Conservation (phyloP, 1,140 invertebrate species). For the Cephus cinctus region DNA sequence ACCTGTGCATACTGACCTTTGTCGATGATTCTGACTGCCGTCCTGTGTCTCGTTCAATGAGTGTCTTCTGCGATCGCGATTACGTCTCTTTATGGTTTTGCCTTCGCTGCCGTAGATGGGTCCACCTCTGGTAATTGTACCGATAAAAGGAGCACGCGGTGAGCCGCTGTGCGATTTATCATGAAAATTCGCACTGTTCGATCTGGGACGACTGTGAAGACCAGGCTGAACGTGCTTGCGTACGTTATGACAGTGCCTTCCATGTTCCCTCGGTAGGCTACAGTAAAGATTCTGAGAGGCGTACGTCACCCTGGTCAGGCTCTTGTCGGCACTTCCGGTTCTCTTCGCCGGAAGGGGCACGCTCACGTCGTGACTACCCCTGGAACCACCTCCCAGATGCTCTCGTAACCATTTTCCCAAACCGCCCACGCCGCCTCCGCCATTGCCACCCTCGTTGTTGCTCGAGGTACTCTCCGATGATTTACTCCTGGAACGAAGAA, state of each 20-base stretch:
- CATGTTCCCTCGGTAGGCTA: conserved; percentile 42
- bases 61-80: conserved; percentile 43
- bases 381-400: conserved; percentile 43
- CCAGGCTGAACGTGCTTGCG: conserved; percentile 23
- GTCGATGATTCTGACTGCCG: conserved; percentile 33
- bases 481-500: conserved; percentile 26
- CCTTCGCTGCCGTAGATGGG: conserved; percentile 44
- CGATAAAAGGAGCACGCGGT: conserved; percentile 2
- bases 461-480: conserved; percentile 12
- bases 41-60: conserved; percentile 43
- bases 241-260: conserved; percentile 27
- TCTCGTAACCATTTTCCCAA: conserved; percentile 48
- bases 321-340: conserved; percentile 32
- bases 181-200: conserved; percentile 26
- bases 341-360: conserved; percentile 14
- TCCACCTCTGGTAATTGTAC: conserved; percentile 34
- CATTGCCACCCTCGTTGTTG: conserved; percentile 10
- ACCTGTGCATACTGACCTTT: conserved; percentile 42
- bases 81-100: conserved; percentile 37
- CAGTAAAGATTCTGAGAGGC: conserved; percentile 48
- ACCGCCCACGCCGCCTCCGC: conserved; percentile 30
- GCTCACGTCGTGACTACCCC: conserved; percentile 27
- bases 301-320: conserved; percentile 32
- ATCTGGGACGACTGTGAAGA: conserved; percentile 30
- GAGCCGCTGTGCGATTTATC: conserved; percentile 28